Evolutionary conservation across 2,797 vertebrate species (phyloP).

Genomic region (Pteronotus mesoamericanus): DNA sequence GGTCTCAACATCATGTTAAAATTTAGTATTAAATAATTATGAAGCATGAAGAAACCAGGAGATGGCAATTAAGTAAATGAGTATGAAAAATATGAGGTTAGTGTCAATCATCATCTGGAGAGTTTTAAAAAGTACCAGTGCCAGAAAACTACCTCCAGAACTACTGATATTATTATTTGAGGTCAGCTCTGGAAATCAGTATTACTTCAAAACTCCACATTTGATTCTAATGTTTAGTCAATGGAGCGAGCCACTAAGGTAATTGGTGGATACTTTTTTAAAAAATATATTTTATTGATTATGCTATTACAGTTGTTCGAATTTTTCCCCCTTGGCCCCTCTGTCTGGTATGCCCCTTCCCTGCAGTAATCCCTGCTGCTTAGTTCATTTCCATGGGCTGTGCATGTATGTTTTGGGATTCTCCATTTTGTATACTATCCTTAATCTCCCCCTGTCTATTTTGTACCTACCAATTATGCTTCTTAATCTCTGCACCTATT

Average conservation of each 20-base stretch:
- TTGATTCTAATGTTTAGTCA: background rate
- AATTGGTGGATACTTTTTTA: background rate
- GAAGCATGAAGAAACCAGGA: background rate
- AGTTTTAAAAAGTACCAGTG: background rate
- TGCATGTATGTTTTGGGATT: too few relatives aligned
- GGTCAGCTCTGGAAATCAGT: background rate
- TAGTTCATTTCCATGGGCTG: too few relatives aligned
- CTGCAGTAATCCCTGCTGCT: too few relatives aligned
- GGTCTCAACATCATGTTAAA: background rate
- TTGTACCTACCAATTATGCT: too few relatives aligned
- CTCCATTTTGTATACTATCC: too few relatives aligned
- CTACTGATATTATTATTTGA: background rate
- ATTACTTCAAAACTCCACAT: background rate
- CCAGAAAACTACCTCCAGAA: background rate
- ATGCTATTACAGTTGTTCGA: too few relatives aligned
- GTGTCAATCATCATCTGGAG: background rate
- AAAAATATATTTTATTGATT: too few relatives aligned
- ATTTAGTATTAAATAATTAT: background rate
- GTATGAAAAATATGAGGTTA: background rate
- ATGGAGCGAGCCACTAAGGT: background rate
- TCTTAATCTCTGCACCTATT: too few relatives aligned
- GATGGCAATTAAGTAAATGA: background rate
- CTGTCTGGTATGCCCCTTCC: too few relatives aligned
- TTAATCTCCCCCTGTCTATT: too few relatives aligned
- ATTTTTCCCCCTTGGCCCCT: too few relatives aligned